A percentile compares a stretch with the other conserved stretches of the same genome.
These are phyloP conservation scores for Melanotaenia maccullochi DNA, from an alignment of 2,797 vertebrate species.

Conservation along the genomic window DNA sequence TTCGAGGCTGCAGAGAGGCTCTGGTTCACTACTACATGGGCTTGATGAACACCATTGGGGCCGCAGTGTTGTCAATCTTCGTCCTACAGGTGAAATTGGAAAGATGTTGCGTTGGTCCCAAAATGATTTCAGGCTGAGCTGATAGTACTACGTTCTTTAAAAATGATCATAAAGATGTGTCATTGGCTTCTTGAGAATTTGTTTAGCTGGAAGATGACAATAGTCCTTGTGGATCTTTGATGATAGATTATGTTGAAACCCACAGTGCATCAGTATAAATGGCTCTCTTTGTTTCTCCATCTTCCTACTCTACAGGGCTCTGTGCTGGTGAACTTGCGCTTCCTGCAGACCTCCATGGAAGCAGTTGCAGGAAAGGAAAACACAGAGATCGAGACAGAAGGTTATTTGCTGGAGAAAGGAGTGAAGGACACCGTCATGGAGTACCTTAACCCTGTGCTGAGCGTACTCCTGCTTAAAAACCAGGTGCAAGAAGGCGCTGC, in stretches of 20 bases:
- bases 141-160: neutral
- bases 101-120: neutral
- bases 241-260: neutral
- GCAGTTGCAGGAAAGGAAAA: constrained; percentile 84
- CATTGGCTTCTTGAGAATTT: neutral
- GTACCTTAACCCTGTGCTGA: constrained; percentile 71
- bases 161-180: neutral
- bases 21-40: constrained; percentile 84
- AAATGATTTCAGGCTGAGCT: constrained; percentile 5
- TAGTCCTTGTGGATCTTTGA: neutral
- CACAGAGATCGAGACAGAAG: constrained; percentile 85
- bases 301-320: constrained; percentile 66
- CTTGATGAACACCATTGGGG: constrained; percentile 85
- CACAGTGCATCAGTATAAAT: neutral
- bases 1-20: constrained; percentile 84
- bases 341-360: constrained; percentile 90
- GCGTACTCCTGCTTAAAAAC: constrained; percentile 78
- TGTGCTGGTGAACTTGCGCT: constrained; percentile 86
- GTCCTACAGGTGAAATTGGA: constrained; percentile 79
- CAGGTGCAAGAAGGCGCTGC: constrained; percentile 71
- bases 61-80: constrained; percentile 81
- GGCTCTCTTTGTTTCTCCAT: neutral
- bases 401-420: constrained; percentile 87
- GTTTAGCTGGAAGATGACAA: neutral
- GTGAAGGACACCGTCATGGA: constrained; percentile 85